These are phyloP conservation scores for Stictocephala bisonia DNA, from an alignment of 2,888 invertebrate species.

Conservation along the genomic window DNA sequence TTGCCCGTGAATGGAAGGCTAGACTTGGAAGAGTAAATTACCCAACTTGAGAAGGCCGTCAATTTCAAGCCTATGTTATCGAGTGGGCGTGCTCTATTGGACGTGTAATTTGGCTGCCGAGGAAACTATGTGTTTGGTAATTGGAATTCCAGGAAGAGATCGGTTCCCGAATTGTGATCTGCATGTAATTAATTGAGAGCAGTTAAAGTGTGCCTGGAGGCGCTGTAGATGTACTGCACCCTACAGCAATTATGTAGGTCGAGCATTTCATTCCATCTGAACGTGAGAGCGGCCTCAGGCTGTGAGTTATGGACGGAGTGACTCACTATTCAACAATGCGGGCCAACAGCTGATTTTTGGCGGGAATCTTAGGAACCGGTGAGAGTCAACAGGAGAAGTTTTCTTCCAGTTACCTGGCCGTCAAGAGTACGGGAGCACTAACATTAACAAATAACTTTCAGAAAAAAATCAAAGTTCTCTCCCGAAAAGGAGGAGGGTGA, in stretches of 20 bases:
- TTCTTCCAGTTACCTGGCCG: background rate
- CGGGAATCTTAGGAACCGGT: slow-evolving; percentile 9
- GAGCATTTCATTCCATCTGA: slow-evolving; percentile 16
- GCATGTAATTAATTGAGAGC: slow-evolving; percentile 33
- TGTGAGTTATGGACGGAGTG: slow-evolving; percentile 20
- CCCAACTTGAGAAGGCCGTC: too few species aligned
- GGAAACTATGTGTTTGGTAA: slow-evolving; percentile 5
- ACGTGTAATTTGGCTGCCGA: slow-evolving; percentile 18
- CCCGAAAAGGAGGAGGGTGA: too few species aligned
- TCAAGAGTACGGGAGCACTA: too few species aligned
- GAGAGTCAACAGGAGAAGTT: background rate
- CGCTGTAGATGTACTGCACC: too few species aligned
- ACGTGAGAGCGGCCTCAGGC: slow-evolving; percentile 28
- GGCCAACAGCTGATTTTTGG: slow-evolving; percentile 33
- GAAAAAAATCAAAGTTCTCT: too few species aligned
- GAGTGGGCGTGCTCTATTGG: background rate
- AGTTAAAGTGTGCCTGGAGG: background rate
- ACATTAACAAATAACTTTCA: too few species aligned
- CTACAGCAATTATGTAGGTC: slow-evolving; percentile 26
- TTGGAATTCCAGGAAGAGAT: slow-evolving; percentile 34
- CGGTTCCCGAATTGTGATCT: slow-evolving; percentile 37
- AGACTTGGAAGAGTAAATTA: too few species aligned
- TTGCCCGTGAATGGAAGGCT: too few species aligned
- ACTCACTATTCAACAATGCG: background rate
- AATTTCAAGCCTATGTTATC: too few species aligned